A percentile compares a stretch with the other conserved stretches of the same genome.
phyloP scores from a whole-genome alignment of 2,888 invertebrate species.

The Choreutis nemorana region DNA sequence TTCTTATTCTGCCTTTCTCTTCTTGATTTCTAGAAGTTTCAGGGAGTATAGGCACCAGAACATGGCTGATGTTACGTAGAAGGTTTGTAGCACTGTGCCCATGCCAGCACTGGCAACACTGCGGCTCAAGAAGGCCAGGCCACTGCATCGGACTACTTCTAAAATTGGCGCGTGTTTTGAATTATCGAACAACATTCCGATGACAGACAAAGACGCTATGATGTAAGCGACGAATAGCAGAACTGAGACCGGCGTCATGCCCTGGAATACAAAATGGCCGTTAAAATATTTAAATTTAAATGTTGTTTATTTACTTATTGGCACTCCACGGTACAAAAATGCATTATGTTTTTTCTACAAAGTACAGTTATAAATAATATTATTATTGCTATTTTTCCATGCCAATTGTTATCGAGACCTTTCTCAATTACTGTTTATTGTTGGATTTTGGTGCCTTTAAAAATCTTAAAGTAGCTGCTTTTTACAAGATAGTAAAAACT shows the following conservation, averaged over 20 bases:
- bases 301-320: no score
- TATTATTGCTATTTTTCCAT: no score
- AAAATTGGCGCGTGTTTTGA: slow-evolving; percentile 66
- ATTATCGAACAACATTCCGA: slow-evolving; percentile 77
- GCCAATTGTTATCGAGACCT: no score
- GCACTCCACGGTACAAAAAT: no score
- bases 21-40: slow-evolving; percentile 63
- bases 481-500: no score
- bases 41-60: slow-evolving; percentile 71
- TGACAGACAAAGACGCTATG: slow-evolving; percentile 71
- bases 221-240: slow-evolving; percentile 70
- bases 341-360: no score
- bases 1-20: slow-evolving; percentile 20
- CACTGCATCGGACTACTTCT: slow-evolving; percentile 72
- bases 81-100: slow-evolving; percentile 56
- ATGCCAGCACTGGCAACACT: slow-evolving; percentile 33
- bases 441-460: no score
- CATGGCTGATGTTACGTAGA: slow-evolving; percentile 67
- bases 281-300: slow-evolving; percentile 1
- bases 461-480: no score
- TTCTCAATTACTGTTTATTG: no score
- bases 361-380: no score
- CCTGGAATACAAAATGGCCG: slow-evolving; percentile 51
- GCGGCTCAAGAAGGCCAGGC: slow-evolving; percentile 59
- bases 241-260: slow-evolving; percentile 67